phyloP scores from a whole-genome alignment of 2,888 invertebrate species.

The Heliothis peltigera region DNA sequence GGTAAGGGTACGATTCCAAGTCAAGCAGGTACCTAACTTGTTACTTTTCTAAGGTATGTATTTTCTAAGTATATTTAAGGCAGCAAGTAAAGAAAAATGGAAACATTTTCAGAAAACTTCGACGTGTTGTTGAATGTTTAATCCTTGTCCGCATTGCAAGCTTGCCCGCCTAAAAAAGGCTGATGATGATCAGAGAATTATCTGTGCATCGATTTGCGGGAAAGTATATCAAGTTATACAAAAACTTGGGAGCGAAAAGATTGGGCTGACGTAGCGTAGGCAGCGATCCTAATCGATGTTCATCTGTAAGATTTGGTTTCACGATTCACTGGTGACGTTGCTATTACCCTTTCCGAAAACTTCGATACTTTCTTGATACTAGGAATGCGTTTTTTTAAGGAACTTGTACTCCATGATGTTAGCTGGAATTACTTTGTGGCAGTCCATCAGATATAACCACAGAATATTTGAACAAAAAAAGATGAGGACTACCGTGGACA shows the following conservation, averaged over 20 bases:
- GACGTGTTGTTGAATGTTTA: too few species aligned
- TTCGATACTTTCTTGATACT: conserved; percentile 1
- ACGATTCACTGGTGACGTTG: conserved; percentile 75
- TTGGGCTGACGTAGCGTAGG: conserved; percentile 83
- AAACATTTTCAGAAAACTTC: too few species aligned
- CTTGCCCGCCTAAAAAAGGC: too few species aligned
- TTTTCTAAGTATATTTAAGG: too few species aligned
- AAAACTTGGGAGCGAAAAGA: conserved; percentile 77
- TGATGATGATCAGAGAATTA: conserved; percentile 67
- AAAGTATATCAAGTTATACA: conserved; percentile 82
- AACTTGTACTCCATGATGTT: conserved; percentile 20
- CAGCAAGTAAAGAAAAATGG: too few species aligned
- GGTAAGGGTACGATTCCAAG: too few species aligned
- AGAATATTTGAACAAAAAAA: conserved; percentile 48
- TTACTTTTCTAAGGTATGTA: too few species aligned
- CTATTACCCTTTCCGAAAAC: conserved; percentile 43
- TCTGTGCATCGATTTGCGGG: conserved; percentile 83
- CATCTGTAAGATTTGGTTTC: conserved; percentile 76
- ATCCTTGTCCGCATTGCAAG: too few species aligned
- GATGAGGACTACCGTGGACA: conserved; percentile 82
- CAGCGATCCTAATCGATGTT: conserved; percentile 84
- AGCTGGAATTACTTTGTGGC: conserved; percentile 51
- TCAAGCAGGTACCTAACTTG: too few species aligned
- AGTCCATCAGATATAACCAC: conserved; percentile 58
- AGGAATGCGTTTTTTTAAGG: conserved; percentile 37